A percentile compares a stretch with the other conserved stretches of the same genome.
Conservation (phyloP, 2,113 vertebrate genomes). For the Corydoras maculifer region DNA sequence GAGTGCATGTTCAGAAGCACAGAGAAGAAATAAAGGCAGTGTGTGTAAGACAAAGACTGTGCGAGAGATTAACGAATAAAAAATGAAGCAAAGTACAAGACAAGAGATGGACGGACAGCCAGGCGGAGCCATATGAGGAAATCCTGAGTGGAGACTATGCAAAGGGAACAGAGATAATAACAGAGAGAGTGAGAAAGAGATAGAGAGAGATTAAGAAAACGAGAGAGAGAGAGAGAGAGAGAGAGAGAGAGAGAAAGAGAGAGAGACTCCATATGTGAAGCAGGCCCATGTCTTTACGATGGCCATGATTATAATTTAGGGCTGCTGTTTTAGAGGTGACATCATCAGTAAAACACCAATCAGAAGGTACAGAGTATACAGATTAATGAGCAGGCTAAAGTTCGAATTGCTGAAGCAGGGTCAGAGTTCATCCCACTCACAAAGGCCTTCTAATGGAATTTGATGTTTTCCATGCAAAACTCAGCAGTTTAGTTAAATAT, state of each 20-base stretch:
- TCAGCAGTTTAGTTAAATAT: neutral
- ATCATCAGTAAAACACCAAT: constrained; percentile 42
- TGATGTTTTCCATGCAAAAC: constrained; percentile 23
- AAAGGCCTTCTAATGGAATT: constrained; percentile 35
- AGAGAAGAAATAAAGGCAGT: constrained; percentile 48
- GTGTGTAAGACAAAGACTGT: constrained; percentile 28
- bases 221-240: neutral
- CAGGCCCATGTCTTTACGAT: constrained; percentile 51
- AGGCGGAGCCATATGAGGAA: constrained; percentile 28
- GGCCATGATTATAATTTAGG: constrained; percentile 60
- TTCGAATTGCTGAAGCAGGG: constrained; percentile 33
- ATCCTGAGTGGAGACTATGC: constrained; percentile 36
- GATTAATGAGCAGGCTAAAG: constrained; percentile 42
- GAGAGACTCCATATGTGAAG: constrained; percentile 44
- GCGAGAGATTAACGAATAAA: constrained; percentile 22
- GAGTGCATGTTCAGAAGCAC: constrained; percentile 67
- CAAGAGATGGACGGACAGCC: constrained; percentile 18
- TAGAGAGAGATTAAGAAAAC: neutral
- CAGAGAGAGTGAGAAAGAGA: constrained; percentile 26
- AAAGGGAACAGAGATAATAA: constrained; percentile 10
- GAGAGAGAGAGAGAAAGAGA: constrained; percentile 39
- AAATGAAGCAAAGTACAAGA: constrained; percentile 6
- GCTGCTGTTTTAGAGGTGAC: constrained; percentile 42
- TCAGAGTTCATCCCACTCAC: constrained; percentile 41
- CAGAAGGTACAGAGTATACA: constrained; percentile 40